phyloP scores from a whole-genome alignment of 2,113 vertebrate species.

The Eptesicus fuscus region DNA sequence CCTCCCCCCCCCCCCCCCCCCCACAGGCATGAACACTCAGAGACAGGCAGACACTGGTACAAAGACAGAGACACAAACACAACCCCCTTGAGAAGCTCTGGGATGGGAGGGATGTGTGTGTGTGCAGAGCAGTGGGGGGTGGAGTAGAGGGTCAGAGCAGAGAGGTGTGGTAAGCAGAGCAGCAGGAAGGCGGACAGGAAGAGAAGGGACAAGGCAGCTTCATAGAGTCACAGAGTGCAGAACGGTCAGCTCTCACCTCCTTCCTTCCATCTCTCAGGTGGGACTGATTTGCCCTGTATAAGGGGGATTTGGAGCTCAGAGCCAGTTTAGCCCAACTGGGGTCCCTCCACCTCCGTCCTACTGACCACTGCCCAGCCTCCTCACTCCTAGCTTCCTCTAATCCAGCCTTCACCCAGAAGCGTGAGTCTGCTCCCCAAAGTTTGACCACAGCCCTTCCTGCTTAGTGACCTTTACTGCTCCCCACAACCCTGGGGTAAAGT shows the following conservation, averaged over 20 bases:
- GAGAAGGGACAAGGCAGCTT: conserved; percentile 35
- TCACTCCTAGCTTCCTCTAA: background rate
- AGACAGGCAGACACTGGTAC: background rate
- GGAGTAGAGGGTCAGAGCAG: background rate
- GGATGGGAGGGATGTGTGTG: background rate
- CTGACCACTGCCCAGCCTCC: background rate
- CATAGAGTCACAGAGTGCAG: conserved; percentile 68
- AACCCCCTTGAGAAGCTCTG: background rate
- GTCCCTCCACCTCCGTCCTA: background rate
- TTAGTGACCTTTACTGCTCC: background rate
- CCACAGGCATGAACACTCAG: background rate
- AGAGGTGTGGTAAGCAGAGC: background rate
- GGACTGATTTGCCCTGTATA: background rate
- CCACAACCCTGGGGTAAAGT: background rate
- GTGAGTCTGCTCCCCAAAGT: background rate
- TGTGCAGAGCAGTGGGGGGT: background rate
- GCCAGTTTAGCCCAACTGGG: background rate
- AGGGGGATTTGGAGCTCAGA: background rate
- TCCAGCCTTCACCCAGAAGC: background rate
- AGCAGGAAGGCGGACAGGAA: background rate
- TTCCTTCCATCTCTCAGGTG: background rate
- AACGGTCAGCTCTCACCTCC: conserved; percentile 43
- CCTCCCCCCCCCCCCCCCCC: background rate
- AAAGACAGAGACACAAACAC: background rate
- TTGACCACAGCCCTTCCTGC: background rate